phyloP scores from a whole-genome alignment of 2,888 invertebrate genomes.

The Stenoptilia bipunctidactyla region DNA sequence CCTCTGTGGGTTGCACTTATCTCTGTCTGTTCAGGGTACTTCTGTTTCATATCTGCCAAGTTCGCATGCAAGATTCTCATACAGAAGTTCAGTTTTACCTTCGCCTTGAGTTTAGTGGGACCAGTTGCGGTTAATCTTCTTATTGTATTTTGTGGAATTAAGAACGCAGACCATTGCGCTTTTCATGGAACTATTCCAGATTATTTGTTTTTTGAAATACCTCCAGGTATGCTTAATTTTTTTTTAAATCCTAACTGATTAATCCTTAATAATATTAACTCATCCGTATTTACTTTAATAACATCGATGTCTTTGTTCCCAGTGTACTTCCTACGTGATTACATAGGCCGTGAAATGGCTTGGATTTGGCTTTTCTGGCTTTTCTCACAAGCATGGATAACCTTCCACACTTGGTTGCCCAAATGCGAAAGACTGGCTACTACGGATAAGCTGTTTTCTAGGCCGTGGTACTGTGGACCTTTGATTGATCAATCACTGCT shows the following conservation, averaged over 20 bases:
- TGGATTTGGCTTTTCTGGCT: conserved; percentile 89
- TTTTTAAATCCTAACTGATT: neutral
- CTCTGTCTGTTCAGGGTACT: conserved; percentile 76
- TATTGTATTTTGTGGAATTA: conserved; percentile 75
- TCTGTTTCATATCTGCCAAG: conserved; percentile 78
- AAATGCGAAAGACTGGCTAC: conserved; percentile 85
- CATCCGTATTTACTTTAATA: too few relatives aligned
- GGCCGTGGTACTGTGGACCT: conserved; percentile 86
- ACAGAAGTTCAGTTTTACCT: conserved; percentile 88
- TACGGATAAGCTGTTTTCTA: conserved; percentile 86
- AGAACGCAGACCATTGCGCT: conserved; percentile 76
- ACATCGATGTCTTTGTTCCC: too few relatives aligned
- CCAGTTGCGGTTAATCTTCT: conserved; percentile 80
- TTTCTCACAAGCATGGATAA: conserved; percentile 88
- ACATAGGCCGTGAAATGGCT: conserved; percentile 72
- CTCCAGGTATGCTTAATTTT: conserved; percentile 57
- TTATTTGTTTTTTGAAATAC: conserved; percentile 88
- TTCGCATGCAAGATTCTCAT: conserved; percentile 92
- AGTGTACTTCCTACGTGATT: conserved; percentile 63
- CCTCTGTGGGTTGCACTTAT: conserved; percentile 74
- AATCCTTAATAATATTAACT: too few relatives aligned
- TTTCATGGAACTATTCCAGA: conserved; percentile 78
- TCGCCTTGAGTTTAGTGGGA: conserved; percentile 83
- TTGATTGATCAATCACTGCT: conserved; percentile 88
- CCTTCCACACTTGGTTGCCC: conserved; percentile 88